A percentile compares a stretch with the other conserved stretches of the same genome.
These are phyloP conservation scores for Turnix velox DNA, from an alignment of 2,113 vertebrate species.

Conservation along the genomic window DNA sequence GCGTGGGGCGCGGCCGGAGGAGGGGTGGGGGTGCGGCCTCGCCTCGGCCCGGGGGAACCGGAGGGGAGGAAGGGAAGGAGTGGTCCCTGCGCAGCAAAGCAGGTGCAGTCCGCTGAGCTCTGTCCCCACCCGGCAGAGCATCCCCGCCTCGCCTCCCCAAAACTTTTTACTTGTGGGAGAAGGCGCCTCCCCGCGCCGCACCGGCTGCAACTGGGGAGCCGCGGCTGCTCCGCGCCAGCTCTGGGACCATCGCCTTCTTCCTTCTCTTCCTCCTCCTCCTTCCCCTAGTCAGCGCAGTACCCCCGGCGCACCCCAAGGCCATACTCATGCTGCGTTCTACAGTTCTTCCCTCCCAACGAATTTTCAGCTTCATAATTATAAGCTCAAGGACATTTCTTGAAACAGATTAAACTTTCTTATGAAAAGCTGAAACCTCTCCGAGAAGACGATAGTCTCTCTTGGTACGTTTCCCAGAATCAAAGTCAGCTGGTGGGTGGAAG, in stretches of 20 bases:
- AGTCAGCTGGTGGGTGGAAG: background rate
- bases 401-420: background rate
- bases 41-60: background rate
- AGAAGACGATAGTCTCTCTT: fast-evolving
- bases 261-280: background rate
- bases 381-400: background rate
- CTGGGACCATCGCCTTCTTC: background rate
- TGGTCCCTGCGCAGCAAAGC: background rate
- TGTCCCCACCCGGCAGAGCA: background rate
- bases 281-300: too few species aligned
- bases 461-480: background rate
- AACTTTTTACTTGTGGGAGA: background rate
- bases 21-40: background rate
- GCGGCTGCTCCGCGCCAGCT: background rate
- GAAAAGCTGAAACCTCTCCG: background rate
- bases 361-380: fast-evolving
- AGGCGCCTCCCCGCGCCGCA: background rate
- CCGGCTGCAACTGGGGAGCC: background rate
- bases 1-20: background rate
- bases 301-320: background rate
- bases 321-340: fast-evolving
- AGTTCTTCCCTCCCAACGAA: background rate
- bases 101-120: background rate
- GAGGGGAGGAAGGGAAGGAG: background rate
- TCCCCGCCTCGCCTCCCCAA: background rate